A percentile compares a stretch with the other conserved stretches of the same genome.
These are phyloP conservation scores for Neogale vison DNA, from an alignment of 2,113 vertebrate species.

Conservation along the genomic window DNA sequence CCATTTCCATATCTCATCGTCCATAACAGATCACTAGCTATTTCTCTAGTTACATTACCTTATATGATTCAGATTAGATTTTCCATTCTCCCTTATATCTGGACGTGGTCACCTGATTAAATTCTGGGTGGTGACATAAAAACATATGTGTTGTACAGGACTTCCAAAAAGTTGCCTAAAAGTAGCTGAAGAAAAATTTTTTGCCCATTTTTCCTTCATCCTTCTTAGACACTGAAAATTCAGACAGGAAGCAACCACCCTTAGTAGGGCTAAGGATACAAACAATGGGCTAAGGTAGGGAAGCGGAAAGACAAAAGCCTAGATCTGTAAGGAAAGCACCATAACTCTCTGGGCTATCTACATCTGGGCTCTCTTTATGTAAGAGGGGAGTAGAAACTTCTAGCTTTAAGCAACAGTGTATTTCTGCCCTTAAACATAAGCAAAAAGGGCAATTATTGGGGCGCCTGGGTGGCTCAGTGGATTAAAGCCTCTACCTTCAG, in stretches of 20 bases:
- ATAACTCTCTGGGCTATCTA: not conserved
- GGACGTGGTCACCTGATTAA: not conserved
- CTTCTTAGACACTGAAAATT: not conserved
- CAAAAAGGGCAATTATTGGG: not conserved
- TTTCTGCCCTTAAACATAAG: not conserved
- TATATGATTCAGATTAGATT: not conserved
- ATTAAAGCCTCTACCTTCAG: too few species aligned
- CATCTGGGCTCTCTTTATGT: not conserved
- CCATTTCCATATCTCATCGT: not conserved
- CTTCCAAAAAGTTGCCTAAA: not conserved
- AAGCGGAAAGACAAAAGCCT: not conserved
- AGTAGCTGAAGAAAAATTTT: not conserved
- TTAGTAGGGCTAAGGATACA: not conserved
- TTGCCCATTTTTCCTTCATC: not conserved
- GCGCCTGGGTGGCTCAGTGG: too few species aligned
- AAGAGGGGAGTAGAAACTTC: not conserved
- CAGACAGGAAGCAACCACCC: not conserved
- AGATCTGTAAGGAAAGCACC: not conserved
- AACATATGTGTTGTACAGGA: not conserved
- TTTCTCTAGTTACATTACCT: not conserved
- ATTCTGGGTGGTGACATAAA: not conserved
- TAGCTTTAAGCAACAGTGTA: not conserved
- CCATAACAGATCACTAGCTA: not conserved
- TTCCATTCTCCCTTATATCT: not conserved
- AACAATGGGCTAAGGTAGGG: not conserved